A percentile compares a stretch with the other conserved stretches of the same genome.
phyloP scores from a whole-genome alignment of 2,797 vertebrate genomes.

The Myiotriccus ornatus region DNA sequence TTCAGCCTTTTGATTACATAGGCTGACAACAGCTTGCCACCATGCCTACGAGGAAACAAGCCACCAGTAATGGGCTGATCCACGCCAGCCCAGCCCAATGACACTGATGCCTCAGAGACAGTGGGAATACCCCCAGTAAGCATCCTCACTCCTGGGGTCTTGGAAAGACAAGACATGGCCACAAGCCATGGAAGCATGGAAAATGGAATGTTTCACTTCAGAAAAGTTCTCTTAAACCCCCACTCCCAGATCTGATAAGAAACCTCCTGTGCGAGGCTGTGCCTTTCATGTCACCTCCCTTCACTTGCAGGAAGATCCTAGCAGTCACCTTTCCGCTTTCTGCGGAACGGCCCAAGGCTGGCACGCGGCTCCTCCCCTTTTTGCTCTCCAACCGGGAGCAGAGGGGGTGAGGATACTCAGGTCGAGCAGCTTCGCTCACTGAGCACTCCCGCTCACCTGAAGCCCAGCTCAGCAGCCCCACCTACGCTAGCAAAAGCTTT shows the following conservation, averaged over 20 bases:
- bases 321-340: not conserved
- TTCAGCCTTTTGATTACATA: not conserved
- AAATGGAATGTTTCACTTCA: not conserved
- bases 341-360: not conserved
- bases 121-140: accelerated
- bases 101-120: not conserved
- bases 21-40: not conserved
- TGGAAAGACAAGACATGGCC: not conserved
- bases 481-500: not conserved
- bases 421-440: accelerated
- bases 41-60: not conserved
- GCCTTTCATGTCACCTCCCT: not conserved
- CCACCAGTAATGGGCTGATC: not conserved
- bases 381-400: not conserved
- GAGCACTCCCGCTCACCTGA: not conserved
- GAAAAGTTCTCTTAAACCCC: not conserved
- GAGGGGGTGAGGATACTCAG: not conserved
- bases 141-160: not conserved
- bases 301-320: not conserved
- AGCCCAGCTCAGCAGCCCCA: not conserved
- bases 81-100: not conserved
- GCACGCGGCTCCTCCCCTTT: not conserved
- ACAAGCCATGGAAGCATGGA: accelerated
- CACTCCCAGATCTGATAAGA: not conserved
- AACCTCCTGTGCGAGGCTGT: not conserved